These are phyloP conservation scores for Punctoribates punctum DNA, from an alignment of 2,888 invertebrate species.

Conservation along the genomic window DNA sequence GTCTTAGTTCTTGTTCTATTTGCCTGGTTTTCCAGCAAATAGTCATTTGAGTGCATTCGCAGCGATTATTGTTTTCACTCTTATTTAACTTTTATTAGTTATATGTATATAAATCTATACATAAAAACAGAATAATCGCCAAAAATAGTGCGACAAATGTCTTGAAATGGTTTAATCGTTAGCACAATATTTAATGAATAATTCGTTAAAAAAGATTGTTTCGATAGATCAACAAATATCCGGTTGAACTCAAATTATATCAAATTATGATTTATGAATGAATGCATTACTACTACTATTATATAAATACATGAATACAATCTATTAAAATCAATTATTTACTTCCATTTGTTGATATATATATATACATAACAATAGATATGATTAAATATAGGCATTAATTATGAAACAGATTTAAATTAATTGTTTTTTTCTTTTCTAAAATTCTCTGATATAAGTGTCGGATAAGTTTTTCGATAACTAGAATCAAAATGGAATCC, in stretches of 20 bases:
- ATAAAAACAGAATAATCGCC: not conserved
- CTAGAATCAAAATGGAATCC: not conserved
- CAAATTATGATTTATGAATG: constrained; percentile 14
- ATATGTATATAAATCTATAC: constrained; percentile 14
- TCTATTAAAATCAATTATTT: constrained; percentile 15
- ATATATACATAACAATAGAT: not conserved
- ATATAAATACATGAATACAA: constrained; percentile 17
- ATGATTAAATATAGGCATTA: not conserved
- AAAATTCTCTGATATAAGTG: not conserved
- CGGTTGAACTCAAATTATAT: not conserved
- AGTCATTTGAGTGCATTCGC: not conserved
- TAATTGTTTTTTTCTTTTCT: not conserved
- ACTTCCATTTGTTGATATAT: constrained; percentile 19
- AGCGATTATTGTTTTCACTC: not conserved
- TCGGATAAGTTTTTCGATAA: not conserved
- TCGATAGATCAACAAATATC: constrained; percentile 13
- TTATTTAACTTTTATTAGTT: not conserved
- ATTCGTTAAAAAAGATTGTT: constrained; percentile 4
- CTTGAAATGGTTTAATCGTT: not conserved
- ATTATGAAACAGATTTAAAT: not conserved
- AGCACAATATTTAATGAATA: constrained; percentile 15
- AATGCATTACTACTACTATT: constrained; percentile 2
- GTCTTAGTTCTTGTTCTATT: constrained; percentile 44
- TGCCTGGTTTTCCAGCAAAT: constrained; percentile 43
- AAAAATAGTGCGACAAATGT: not conserved